Percentiles rank a stretch among this genome's conserved stretches.
These are phyloP conservation scores for Athene noctua DNA, from an alignment of 2,113 vertebrate species.

Conservation along the genomic window DNA sequence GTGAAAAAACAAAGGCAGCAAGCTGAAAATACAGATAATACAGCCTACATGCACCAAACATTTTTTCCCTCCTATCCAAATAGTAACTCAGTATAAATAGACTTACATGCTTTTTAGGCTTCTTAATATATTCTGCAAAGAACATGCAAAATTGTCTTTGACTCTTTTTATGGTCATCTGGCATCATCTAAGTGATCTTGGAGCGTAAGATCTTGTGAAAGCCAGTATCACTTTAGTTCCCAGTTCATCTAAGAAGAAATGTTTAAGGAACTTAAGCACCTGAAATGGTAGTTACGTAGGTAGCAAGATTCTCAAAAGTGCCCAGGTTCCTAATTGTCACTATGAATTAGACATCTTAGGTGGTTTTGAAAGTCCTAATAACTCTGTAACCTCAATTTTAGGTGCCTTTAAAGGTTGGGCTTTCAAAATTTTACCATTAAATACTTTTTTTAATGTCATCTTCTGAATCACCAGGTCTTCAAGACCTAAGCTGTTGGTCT, in stretches of 20 bases:
- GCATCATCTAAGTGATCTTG: not conserved
- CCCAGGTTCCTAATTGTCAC: not conserved
- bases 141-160: not conserved
- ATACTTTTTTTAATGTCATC: not conserved
- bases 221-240: not conserved
- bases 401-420: not conserved
- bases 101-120: not conserved
- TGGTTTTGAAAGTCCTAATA: not conserved
- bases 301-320: not conserved
- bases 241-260: not conserved
- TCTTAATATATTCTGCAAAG: not conserved
- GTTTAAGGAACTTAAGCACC: not conserved
- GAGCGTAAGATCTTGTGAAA: not conserved
- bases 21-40: not conserved
- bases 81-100: not conserved
- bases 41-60: not conserved
- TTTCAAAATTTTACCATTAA: not conserved
- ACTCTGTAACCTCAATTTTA: not conserved
- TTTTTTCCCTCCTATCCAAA: not conserved
- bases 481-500: not conserved
- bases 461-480: not conserved
- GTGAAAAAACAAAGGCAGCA: not conserved
- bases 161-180: not conserved
- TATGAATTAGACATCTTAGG: not conserved
- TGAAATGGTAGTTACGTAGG: not conserved